A percentile compares a stretch with the other conserved stretches of the same genome.
phyloP scores from a whole-genome alignment of 2,888 invertebrate genomes.

The Sinodicranocentrus sp. region DNA sequence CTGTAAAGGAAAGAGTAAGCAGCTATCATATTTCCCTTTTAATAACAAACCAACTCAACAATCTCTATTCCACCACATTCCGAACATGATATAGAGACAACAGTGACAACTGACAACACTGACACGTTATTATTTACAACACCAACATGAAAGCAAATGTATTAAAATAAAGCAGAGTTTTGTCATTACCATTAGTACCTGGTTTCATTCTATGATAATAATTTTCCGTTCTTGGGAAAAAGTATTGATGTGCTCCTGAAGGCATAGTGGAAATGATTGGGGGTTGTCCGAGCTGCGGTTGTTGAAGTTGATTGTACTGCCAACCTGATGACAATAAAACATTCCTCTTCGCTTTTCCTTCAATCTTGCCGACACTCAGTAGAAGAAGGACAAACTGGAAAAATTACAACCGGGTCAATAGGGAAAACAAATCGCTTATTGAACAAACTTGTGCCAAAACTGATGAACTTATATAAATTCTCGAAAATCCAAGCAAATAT shows the following conservation, averaged over 20 bases:
- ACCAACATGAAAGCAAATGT: conserved; percentile 53
- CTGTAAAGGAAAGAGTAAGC: conserved; percentile 42
- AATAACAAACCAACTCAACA: background rate
- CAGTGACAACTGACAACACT: too few species aligned
- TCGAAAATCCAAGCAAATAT: too few species aligned
- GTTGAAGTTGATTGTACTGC: conserved; percentile 36
- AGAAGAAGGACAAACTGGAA: conserved; percentile 23
- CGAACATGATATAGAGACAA: too few species aligned
- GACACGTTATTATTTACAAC: conserved; percentile 54
- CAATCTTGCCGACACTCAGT: conserved; percentile 15
- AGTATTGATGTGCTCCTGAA: conserved; percentile 72
- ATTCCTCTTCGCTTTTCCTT: conserved; percentile 42
- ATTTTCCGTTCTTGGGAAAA: conserved; percentile 75
- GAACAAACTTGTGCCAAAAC: conserved; percentile 1
- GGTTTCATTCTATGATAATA: conserved; percentile 76
- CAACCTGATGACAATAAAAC: conserved; percentile 46
- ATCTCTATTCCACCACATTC: too few species aligned
- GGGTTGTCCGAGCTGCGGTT: conserved; percentile 63
- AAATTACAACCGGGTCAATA: too few species aligned
- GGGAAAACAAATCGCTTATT: background rate
- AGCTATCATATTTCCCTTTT: conserved; percentile 8
- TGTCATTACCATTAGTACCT: conserved; percentile 70
- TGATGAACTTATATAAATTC: too few species aligned
- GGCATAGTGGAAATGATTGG: conserved; percentile 36
- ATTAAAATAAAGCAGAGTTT: conserved; percentile 51